Evolutionary conservation across 2,888 invertebrate species (phyloP).

Genomic region (Caenorhabditis plicata): DNA sequence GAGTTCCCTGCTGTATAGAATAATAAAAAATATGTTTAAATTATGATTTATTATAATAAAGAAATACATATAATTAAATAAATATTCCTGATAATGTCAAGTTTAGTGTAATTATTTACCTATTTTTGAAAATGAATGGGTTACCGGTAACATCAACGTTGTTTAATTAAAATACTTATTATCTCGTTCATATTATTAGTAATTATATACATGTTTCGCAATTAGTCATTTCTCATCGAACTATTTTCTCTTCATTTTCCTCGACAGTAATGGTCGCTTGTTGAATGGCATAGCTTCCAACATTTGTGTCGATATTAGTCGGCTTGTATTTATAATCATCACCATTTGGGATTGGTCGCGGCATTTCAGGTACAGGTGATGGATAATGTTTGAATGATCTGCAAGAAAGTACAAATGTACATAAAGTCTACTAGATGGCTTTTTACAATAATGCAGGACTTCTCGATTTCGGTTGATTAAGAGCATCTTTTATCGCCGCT

Average conservation of each 20-base stretch:
- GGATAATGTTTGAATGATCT: constrained; percentile 35
- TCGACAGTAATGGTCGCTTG: constrained; percentile 30
- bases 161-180: too few species aligned
- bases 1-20: too few species aligned
- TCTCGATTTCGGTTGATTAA: constrained; percentile 13
- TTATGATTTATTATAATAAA: too few species aligned
- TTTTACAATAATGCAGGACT: constrained; percentile 22
- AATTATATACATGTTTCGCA: too few species aligned
- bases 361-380: constrained; percentile 21
- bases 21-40: too few species aligned
- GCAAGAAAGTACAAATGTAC: neutral
- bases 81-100: too few species aligned
- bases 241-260: constrained; percentile 31
- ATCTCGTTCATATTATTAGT: too few species aligned
- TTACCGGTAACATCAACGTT: too few species aligned
- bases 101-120: too few species aligned
- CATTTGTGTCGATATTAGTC: constrained; percentile 15
- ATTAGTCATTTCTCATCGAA: too few species aligned
- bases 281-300: constrained; percentile 24
- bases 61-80: too few species aligned
- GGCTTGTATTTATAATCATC: constrained; percentile 8
- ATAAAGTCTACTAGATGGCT: neutral
- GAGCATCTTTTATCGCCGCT: constrained; percentile 23
- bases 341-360: constrained; percentile 10
- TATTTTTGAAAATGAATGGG: too few species aligned